Evolutionary conservation across 2,888 invertebrate genomes (phyloP).

Genomic region (Eudemis profundana): DNA sequence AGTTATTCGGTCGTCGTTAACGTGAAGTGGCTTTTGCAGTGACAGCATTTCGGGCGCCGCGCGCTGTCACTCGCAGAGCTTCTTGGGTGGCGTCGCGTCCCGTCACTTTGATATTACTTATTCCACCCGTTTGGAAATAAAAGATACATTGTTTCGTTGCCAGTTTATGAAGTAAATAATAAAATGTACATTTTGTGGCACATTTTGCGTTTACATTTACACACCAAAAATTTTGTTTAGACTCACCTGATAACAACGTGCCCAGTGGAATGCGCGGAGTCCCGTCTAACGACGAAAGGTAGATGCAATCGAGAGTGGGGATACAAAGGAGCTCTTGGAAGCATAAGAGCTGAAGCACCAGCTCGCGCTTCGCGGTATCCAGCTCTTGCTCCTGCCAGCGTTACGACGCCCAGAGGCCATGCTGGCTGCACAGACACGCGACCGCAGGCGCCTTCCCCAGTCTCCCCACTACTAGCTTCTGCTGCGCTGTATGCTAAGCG

Average conservation of each 20-base stretch:
- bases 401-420: conserved; percentile 87
- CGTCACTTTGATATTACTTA: conserved; percentile 22
- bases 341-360: conserved; percentile 92
- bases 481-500: conserved; percentile 95
- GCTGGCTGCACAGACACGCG: conserved; percentile 88
- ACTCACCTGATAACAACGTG: conserved; percentile 94
- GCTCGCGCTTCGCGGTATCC: conserved; percentile 94
- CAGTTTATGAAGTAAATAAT: background rate
- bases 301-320: conserved; percentile 95
- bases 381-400: conserved; percentile 90
- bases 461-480: conserved; percentile 90
- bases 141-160: background rate
- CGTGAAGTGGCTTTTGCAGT: conserved; percentile 59
- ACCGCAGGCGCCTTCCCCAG: conserved; percentile 89
- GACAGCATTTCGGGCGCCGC: conserved; percentile 59
- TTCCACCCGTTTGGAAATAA: conserved; percentile 22
- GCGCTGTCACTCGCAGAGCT: conserved; percentile 52
- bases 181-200: background rate
- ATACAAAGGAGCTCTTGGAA: conserved; percentile 95
- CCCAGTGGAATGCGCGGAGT: conserved; percentile 88
- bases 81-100: conserved; percentile 53
- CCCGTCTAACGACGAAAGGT: conserved; percentile 93
- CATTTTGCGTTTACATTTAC: background rate
- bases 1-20: conserved; percentile 53
- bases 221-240: background rate